Evolutionary conservation across 30 jellyfish, hydroid and myxozoan genomes (phyloP), one percentile per base, ranked within the genome.

Genomic region (Cassiopea andromeda): DNA sequence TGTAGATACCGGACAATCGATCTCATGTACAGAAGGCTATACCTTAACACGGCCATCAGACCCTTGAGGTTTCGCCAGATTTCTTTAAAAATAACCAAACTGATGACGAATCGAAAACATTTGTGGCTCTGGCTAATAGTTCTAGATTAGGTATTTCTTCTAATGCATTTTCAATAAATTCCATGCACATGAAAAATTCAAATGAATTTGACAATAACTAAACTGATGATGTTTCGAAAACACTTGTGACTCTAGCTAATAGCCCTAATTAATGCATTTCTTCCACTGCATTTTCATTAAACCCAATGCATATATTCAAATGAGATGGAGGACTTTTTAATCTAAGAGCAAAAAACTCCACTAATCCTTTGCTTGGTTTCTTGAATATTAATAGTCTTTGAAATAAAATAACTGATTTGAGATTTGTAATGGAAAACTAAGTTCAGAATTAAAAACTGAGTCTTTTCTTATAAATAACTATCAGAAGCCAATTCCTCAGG

Each of bases 401-500:
- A 49, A 79, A 79, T 75, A 79, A 79, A 60, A 79, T 79, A 54
- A 79, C 59, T 79, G 78, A 48, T 79, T 18, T 79, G 78, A 79
- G 88, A 60, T 7, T 79, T 78, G 78, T 79, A 27, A 18, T 79
- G 88, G 88, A 79, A 60, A 81, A 61, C 77, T 59, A 67, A 81
- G 46, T 80, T 80, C 89, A 48, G 89, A 80, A 17, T 81, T 81
- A 44, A 81, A 67, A 67, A 81, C 90, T 68, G 81, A 81, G 54
- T 19, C 80, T 81, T 81, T 81, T 61, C 47, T 79, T 1, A 79
- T 79, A 6, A 79, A 79, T 48, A 60, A 60, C 88, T 79, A 79
- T 60, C 88, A 76, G 27, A 46, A 76, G 57, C 85, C 85, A 27
- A 46, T 76, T 46, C 85, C 72, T 27, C 72, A 44, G 49, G 88